A percentile compares a stretch with the other conserved stretches of the same genome.
These are phyloP conservation scores for Diglossa cyanea DNA, from an alignment of 2,797 vertebrate species.

Conservation along the genomic window DNA sequence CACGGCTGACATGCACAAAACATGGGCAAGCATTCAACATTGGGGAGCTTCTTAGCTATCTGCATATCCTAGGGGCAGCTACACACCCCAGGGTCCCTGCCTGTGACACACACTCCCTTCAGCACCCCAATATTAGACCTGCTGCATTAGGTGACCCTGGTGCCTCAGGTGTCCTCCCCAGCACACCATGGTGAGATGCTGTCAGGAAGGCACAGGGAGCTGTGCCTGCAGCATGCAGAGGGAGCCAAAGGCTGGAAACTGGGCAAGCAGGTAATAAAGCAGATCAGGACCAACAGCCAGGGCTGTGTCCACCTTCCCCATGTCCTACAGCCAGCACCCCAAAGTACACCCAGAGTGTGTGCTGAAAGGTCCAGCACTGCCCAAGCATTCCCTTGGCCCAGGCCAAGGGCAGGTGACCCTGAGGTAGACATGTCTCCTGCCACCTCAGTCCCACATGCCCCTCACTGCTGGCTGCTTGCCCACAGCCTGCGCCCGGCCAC, in stretches of 20 bases:
- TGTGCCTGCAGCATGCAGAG: background rate
- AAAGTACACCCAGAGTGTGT: rapidly evolving
- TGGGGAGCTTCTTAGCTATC: background rate
- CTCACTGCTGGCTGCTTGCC: background rate
- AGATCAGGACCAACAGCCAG: no score
- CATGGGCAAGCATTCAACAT: background rate
- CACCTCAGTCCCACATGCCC: no score
- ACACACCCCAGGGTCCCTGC: background rate
- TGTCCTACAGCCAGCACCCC: no score
- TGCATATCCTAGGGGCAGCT: background rate
- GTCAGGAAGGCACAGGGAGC: background rate
- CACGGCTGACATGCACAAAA: rapidly evolving
- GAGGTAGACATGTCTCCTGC: rapidly evolving
- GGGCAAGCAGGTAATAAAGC: background rate
- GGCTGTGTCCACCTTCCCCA: rapidly evolving
- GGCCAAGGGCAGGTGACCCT: background rate
- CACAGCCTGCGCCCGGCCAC: rapidly evolving
- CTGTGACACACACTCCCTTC: background rate
- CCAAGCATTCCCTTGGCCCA: background rate
- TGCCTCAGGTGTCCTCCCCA: background rate
- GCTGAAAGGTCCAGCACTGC: background rate
- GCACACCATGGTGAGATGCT: background rate
- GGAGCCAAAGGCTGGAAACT: no score
- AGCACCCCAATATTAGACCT: background rate
- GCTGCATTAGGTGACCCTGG: background rate